Base-by-base conservation (phyloP, 2,888 invertebrate species). In the Phasia obesa region DNA sequence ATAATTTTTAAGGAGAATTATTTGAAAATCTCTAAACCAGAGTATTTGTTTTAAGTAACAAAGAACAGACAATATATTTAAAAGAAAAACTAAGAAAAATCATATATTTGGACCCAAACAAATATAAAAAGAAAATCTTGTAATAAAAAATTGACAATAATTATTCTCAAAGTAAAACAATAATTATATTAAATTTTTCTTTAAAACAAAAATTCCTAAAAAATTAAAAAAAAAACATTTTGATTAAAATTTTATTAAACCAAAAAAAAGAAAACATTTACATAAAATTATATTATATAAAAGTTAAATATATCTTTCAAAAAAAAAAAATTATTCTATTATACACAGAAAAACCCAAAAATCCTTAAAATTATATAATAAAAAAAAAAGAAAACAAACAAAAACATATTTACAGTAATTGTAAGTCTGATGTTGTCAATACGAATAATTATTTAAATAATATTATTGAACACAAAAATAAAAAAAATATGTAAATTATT, bases 381-480 rank as follows among this genome's bases (percentile, higher is more conserved):
- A 51, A 64, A 19, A 75, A 9, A 17, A 42, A 62, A 65, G 25
- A 71, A 65, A 55, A 81, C 11, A 31, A 2, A 49, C 1, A 65
- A 27, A 59, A 69, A 65, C 71, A 84, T 70, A 75, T 85, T 77
- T 79, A 78, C 59, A 74, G 71, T 89, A 89, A 89, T 89, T 88
- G 88, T 88, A 89, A 89, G 89, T 88, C 89, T 90, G 89, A 89
- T 88, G 88, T 89, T 87, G 89, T 90, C 90, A 90, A 89, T 90
- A 88, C 81, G 64, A 67, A 80, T 76, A 79, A 85, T 84, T 76
- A 85, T 86, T 86, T 85, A 85, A 86, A 86, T 80, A 82, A 59
- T 59, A 70, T 70, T 77, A 77, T 62, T 62, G 35, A 77, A 62
- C 35, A 38, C 44, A 60, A 4, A 19, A 0, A 64, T 77, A 79